These are phyloP conservation scores for Falco biarmicus DNA, from an alignment of 2,797 vertebrate species.

Conservation along the genomic window DNA sequence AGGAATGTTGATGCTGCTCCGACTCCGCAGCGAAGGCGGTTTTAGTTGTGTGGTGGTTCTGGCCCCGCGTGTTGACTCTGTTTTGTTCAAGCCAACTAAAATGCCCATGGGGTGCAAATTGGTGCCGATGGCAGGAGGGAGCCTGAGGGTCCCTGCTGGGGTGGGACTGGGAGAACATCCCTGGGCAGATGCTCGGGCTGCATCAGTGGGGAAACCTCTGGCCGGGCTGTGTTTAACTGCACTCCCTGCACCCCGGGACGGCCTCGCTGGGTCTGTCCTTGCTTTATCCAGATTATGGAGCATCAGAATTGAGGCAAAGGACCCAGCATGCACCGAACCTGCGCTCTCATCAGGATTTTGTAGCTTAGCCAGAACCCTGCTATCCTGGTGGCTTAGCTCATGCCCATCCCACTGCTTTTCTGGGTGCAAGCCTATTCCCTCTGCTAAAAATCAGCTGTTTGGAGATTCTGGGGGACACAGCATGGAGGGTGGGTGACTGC, in stretches of 20 bases:
- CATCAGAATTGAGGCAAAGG: background rate
- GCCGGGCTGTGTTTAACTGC: background rate
- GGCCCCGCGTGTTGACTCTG: fast-evolving
- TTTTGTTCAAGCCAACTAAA: background rate
- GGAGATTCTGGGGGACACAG: background rate
- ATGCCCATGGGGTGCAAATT: fast-evolving
- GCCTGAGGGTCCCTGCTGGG: fast-evolving
- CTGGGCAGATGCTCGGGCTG: background rate
- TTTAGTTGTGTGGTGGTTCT: background rate
- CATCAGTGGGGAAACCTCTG: background rate
- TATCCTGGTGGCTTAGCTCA: background rate
- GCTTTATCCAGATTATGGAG: too few species aligned
- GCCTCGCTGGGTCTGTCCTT: background rate
- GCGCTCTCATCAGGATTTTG: fast-evolving
- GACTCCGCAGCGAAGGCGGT: background rate
- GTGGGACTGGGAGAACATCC: background rate
- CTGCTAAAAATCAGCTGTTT: background rate
- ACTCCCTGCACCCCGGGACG: fast-evolving
- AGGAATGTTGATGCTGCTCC: background rate
- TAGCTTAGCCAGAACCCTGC: background rate
- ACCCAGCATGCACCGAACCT: background rate
- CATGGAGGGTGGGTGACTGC: background rate
- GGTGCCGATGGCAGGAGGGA: background rate
- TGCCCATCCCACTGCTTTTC: background rate
- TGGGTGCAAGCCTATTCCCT: background rate